Conservation (phyloP, 2,888 invertebrate genomes). For the Cryptus viduatorius region DNA sequence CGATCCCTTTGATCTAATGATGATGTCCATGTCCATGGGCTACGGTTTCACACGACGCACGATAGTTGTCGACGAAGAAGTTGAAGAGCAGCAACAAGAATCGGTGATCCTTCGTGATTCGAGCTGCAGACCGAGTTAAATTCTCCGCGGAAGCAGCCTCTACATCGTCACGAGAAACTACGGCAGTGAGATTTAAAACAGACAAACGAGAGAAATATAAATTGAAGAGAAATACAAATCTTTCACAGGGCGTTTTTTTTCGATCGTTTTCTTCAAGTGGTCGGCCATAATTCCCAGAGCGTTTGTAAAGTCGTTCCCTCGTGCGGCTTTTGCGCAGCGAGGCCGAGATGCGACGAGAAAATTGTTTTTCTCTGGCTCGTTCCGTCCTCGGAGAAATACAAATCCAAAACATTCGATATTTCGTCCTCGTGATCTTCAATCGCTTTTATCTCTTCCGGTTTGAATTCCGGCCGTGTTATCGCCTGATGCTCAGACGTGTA, state of each 20-base stretch:
- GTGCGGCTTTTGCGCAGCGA: slow-evolving; percentile 96
- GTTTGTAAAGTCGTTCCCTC: slow-evolving; percentile 96
- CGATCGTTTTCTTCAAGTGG: slow-evolving; percentile 68
- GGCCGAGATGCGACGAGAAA: slow-evolving; percentile 88
- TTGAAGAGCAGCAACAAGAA: slow-evolving; percentile 73
- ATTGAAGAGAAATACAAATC: too few relatives aligned
- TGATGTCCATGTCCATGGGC: slow-evolving; percentile 89
- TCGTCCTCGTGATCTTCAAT: slow-evolving; percentile 90
- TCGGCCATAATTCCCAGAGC: slow-evolving; percentile 94
- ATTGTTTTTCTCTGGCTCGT: slow-evolving; percentile 83
- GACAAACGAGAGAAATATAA: background rate
- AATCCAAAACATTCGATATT: slow-evolving; percentile 90
- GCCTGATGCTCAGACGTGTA: slow-evolving; percentile 86
- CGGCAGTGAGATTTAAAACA: slow-evolving; percentile 2
- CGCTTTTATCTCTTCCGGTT: slow-evolving; percentile 89
- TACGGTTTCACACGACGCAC: slow-evolving; percentile 83
- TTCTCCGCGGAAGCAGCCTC: slow-evolving; percentile 24
- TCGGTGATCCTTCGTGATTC: slow-evolving; percentile 75
- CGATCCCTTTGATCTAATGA: slow-evolving; percentile 96
- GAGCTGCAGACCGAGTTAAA: slow-evolving; percentile 88
- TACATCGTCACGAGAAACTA: background rate
- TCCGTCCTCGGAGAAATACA: slow-evolving; percentile 92
- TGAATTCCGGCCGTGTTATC: slow-evolving; percentile 77
- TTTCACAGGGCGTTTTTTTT: background rate
- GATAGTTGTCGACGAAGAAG: slow-evolving; percentile 83